Percentiles rank a stretch among this genome's conserved stretches.
Evolutionary conservation across 1,140 invertebrate genomes (phyloP).

Genomic region (Rhyacophila brunnea): DNA sequence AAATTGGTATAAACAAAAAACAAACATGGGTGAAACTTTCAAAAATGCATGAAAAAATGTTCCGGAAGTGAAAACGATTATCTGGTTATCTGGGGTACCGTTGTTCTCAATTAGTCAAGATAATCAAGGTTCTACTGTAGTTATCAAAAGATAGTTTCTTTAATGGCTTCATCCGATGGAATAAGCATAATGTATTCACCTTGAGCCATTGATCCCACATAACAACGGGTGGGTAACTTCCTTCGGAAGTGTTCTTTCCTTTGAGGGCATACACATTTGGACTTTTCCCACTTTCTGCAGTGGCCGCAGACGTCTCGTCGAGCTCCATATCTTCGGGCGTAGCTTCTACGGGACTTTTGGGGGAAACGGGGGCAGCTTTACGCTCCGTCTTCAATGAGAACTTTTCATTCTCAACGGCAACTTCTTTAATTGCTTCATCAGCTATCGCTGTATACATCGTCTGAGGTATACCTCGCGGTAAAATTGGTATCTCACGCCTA

Average conservation of each 20-base stretch:
- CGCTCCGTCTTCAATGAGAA: constrained; percentile 11
- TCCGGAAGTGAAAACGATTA: too few species aligned
- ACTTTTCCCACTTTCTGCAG: constrained; percentile 40
- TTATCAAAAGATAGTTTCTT: too few species aligned
- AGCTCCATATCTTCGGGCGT: constrained; percentile 36
- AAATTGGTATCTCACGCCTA: constrained; percentile 73
- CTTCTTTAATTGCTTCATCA: constrained; percentile 61
- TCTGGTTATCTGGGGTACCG: too few species aligned
- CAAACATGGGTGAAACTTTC: too few species aligned
- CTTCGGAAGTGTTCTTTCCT: constrained; percentile 39
- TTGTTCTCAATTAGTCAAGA: too few species aligned
- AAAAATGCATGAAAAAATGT: too few species aligned
- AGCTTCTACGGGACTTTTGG: constrained; percentile 6
- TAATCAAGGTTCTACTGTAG: too few species aligned
- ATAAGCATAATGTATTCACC: too few species aligned
- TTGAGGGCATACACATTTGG: background rate
- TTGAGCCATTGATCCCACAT: constrained; percentile 49
- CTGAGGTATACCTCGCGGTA: constrained; percentile 78
- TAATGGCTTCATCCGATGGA: too few species aligned
- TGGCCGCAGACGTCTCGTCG: constrained; percentile 39
- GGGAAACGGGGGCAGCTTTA: constrained; percentile 12
- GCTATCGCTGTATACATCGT: constrained; percentile 82
- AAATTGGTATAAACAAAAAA: too few species aligned
- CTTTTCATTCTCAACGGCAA: constrained; percentile 52
- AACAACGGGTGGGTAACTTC: constrained; percentile 44